Conservation (phyloP, 2,888 invertebrate species). For the Coleophora flavipennella region DNA sequence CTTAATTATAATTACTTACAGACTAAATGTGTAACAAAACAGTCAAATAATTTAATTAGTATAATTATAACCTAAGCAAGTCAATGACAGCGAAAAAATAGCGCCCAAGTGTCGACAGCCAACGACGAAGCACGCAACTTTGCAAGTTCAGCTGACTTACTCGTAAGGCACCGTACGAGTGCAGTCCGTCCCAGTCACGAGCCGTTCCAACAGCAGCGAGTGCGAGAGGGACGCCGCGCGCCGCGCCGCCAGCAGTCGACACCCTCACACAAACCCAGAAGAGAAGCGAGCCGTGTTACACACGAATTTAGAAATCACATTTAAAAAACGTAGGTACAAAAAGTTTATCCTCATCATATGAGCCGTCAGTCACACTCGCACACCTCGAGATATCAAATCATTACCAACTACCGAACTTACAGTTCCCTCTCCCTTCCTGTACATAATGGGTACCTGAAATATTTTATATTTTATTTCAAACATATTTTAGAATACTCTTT, state of each 20-base stretch:
- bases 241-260: conserved; percentile 1
- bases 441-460: conserved; percentile 39
- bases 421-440: conserved; percentile 8
- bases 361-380: conserved; percentile 63
- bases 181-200: background rate
- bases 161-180: background rate
- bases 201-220: conserved; percentile 1
- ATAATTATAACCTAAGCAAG: conserved; percentile 5
- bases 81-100: conserved; percentile 17
- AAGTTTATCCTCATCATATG: conserved; percentile 64
- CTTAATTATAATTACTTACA: too few species aligned
- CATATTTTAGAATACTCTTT: conserved; percentile 2
- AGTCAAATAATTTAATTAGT: background rate
- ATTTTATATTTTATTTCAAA: background rate
- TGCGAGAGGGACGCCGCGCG: conserved; percentile 13
- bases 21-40: background rate
- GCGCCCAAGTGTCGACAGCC: conserved; percentile 17
- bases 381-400: conserved; percentile 44
- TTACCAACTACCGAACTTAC: conserved; percentile 29
- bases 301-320: conserved; percentile 52
- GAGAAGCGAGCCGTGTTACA: conserved; percentile 56
- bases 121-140: background rate
- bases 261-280: conserved; percentile 40
- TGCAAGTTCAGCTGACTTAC: conserved; percentile 1
- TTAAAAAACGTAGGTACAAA: conserved; percentile 35